Conservation (phyloP, 2,113 vertebrate species). For the Anhinga rufa region DNA sequence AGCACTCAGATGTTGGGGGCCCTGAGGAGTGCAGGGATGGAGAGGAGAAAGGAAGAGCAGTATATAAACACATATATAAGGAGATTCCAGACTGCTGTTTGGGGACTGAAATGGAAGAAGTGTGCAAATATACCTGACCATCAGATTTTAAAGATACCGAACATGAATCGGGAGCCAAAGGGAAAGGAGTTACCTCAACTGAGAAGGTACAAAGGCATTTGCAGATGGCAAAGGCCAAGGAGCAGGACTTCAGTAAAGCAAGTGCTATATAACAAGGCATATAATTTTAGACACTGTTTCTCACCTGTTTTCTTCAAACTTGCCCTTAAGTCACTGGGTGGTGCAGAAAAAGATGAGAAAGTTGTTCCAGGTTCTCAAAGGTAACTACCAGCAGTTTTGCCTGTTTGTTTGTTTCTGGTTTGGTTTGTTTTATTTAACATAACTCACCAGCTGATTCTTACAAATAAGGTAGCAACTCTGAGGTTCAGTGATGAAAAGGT, state of each 20-base stretch:
- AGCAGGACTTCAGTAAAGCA: slow-evolving; percentile 1
- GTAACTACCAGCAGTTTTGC: not conserved
- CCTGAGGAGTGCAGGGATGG: not conserved
- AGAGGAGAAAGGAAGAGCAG: not conserved
- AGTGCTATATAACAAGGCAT: not conserved
- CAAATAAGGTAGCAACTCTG: not conserved
- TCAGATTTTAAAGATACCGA: not conserved
- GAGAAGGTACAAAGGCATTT: slow-evolving; percentile 4
- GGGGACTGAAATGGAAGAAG: not conserved
- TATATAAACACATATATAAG: not conserved
- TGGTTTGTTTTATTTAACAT: not conserved
- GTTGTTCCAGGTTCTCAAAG: not conserved
- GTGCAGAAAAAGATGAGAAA: not conserved
- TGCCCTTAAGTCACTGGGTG: not conserved
- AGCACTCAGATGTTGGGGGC: not conserved
- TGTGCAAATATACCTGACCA: not conserved
- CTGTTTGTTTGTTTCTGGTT: not conserved
- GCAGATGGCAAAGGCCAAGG: slow-evolving; percentile 22
- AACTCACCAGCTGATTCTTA: not conserved
- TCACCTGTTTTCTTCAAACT: not conserved
- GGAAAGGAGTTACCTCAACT: not conserved
- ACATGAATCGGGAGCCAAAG: not conserved
- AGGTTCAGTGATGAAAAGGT: not conserved
- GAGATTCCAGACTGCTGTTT: not conserved
- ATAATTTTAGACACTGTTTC: not conserved